Percentiles rank a stretch among this genome's conserved stretches.
These are phyloP conservation scores for Phaetusa simplex DNA, from an alignment of 2,113 vertebrate genomes.

Conservation along the genomic window DNA sequence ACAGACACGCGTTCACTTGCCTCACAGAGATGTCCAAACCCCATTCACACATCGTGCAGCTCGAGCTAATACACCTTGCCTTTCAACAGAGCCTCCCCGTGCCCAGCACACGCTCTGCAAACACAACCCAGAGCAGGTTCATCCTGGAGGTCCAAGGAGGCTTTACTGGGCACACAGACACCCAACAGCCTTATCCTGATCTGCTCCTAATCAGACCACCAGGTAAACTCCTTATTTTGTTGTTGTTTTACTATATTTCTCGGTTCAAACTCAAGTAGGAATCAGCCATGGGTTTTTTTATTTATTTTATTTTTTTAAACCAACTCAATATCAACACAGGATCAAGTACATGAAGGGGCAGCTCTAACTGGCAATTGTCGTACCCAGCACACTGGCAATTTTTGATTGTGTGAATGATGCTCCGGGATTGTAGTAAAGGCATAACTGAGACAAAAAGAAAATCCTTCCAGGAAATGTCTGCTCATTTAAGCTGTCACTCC, in stretches of 20 bases:
- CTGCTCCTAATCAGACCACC: neutral
- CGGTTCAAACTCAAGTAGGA: neutral
- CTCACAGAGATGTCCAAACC: neutral
- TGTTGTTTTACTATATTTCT: neutral
- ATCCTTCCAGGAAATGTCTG: neutral
- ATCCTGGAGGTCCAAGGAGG: neutral
- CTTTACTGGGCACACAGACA: neutral
- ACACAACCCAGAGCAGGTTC: neutral
- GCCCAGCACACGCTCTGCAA: neutral
- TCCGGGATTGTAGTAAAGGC: neutral
- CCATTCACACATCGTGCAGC: neutral
- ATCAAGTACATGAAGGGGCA: neutral
- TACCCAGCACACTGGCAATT: neutral
- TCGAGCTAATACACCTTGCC: neutral
- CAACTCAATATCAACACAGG: neutral
- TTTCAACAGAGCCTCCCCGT: neutral
- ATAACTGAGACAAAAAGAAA: slow-evolving; percentile 10
- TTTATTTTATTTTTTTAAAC: neutral
- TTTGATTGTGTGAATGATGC: slow-evolving; percentile 28
- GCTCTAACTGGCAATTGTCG: neutral
- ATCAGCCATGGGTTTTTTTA: neutral
- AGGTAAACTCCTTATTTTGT: neutral
- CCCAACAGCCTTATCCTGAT: neutral
- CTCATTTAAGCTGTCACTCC: slow-evolving; percentile 16
- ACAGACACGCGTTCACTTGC: fast-evolving